phyloP scores from a whole-genome alignment of 2,888 invertebrate genomes.

The Cephus rjabovi region DNA sequence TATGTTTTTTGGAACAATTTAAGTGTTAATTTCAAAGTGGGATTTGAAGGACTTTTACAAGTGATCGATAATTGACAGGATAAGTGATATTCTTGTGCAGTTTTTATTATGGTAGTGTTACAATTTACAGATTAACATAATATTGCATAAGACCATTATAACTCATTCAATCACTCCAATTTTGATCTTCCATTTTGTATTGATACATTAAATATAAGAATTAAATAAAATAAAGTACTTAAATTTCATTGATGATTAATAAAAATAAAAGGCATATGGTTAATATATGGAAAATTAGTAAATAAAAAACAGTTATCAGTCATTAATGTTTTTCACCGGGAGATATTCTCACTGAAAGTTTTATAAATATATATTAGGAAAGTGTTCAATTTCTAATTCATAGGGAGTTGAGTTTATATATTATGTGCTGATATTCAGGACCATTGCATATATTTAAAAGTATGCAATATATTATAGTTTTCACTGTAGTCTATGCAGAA shows the following conservation, averaged over 20 bases:
- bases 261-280: not conserved
- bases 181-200: not conserved
- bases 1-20: slow-evolving; percentile 31
- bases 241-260: not conserved
- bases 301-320: not conserved
- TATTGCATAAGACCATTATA: not conserved
- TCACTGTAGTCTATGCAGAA: slow-evolving; percentile 14
- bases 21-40: not conserved
- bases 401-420: not conserved
- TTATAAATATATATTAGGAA: not conserved
- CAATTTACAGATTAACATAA: not conserved
- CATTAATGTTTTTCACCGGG: no score
- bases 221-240: not conserved
- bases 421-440: not conserved
- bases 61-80: not conserved
- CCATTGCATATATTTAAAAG: not conserved
- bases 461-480: not conserved
- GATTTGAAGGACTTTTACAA: not conserved
- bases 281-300: not conserved
- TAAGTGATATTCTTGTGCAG: not conserved
- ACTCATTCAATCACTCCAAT: not conserved
- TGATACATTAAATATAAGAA: not conserved
- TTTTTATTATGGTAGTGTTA: not conserved
- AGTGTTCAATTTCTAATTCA: not conserved
- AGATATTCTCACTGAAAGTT: not conserved